Conservation (phyloP, 1,140 invertebrate genomes). For the Tetragnatha versicolor region DNA sequence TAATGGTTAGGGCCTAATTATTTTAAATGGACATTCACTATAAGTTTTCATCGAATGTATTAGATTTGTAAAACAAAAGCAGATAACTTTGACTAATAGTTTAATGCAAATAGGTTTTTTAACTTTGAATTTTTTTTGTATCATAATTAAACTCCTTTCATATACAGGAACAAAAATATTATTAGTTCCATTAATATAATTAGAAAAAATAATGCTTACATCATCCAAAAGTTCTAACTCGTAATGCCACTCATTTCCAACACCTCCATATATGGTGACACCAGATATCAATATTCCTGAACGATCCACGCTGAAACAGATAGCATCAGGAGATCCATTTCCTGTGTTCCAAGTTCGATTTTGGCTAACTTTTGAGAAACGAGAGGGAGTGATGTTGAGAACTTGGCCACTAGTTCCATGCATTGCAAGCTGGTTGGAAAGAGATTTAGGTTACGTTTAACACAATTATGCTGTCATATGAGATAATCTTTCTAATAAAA, state of each 20-base stretch:
- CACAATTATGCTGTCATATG: no score
- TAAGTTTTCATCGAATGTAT: no score
- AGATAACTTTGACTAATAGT: no score
- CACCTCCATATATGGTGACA: slow-evolving; percentile 86
- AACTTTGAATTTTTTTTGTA: not conserved
- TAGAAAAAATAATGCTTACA: slow-evolving; percentile 63
- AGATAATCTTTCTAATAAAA: no score
- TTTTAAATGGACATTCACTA: no score
- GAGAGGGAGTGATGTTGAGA: slow-evolving; percentile 83
- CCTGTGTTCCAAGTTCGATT: slow-evolving; percentile 95
- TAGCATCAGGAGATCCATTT: slow-evolving; percentile 94
- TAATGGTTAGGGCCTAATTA: no score
- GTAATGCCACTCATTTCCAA: slow-evolving; percentile 76
- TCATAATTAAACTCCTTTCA: not conserved
- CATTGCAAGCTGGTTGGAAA: slow-evolving; percentile 61
- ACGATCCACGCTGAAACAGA: slow-evolving; percentile 92
- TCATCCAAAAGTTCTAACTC: slow-evolving; percentile 91
- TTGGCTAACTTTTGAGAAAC: slow-evolving; percentile 88
- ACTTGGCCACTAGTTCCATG: slow-evolving; percentile 70
- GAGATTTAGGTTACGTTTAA: no score
- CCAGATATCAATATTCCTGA: slow-evolving; percentile 88
- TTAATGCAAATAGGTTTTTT: not conserved
- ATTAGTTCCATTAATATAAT: not conserved
- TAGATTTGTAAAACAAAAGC: no score
- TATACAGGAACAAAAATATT: not conserved